Evolutionary conservation across 1,140 invertebrate genomes (phyloP).

Genomic region (Cydia amplana): DNA sequence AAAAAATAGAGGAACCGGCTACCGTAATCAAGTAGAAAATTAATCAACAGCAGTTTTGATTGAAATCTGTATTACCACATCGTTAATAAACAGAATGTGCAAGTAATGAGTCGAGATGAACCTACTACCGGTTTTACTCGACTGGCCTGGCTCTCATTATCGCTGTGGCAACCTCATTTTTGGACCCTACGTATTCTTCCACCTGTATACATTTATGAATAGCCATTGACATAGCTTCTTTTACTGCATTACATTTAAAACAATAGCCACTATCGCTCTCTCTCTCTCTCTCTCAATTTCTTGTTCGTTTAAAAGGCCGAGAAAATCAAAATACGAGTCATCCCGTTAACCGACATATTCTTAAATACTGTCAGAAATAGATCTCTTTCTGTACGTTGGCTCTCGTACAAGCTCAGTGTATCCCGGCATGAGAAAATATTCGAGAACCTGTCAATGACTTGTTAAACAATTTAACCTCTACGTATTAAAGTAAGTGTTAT

Average conservation of each 20-base stretch:
- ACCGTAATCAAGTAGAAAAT: slow-evolving; percentile 69
- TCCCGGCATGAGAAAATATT: not conserved
- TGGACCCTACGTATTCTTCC: slow-evolving; percentile 44
- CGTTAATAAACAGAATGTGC: slow-evolving; percentile 57
- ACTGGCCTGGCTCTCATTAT: slow-evolving; percentile 56
- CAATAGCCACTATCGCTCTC: no score
- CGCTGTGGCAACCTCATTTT: slow-evolving; percentile 56
- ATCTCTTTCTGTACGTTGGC: not conserved
- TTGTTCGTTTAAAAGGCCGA: not conserved
- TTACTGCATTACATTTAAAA: not conserved
- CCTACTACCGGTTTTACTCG: slow-evolving; percentile 74
- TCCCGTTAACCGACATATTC: not conserved
- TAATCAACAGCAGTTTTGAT: slow-evolving; percentile 72
- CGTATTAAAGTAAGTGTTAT: not conserved
- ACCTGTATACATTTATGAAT: not conserved
- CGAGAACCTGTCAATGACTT: not conserved
- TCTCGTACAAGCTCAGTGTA: no score
- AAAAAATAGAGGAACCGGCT: slow-evolving; percentile 54
- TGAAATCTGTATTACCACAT: slow-evolving; percentile 66
- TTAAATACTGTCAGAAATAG: not conserved
- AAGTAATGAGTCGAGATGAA: slow-evolving; percentile 66
- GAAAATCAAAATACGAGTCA: not conserved
- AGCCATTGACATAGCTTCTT: not conserved
- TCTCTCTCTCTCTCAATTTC: no score
- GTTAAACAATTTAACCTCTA: not conserved